phyloP scores from a whole-genome alignment of 2,888 invertebrate genomes.

The Pachymerium ferrugineum region DNA sequence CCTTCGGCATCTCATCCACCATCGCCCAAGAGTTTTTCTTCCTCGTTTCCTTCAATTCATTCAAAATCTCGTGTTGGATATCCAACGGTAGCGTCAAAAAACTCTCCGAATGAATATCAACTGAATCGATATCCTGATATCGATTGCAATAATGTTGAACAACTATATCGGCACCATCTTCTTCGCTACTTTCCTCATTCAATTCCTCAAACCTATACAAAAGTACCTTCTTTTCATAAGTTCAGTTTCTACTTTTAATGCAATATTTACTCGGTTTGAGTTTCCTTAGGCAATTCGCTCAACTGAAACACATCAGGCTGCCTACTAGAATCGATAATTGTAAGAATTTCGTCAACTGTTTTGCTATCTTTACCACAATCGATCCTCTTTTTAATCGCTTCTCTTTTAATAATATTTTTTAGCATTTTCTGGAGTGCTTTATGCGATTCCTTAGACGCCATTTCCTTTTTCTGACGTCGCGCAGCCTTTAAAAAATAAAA shows the following conservation, averaged over 20 bases:
- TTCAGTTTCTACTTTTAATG: neutral
- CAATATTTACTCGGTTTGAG: neutral
- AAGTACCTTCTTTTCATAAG: neutral
- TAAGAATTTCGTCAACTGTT: constrained; percentile 36
- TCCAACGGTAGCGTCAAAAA: constrained; percentile 78
- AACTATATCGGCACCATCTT: constrained; percentile 35
- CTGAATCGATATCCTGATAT: constrained; percentile 49
- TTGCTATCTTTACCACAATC: constrained; percentile 32
- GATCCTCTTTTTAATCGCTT: constrained; percentile 35
- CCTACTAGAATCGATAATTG: constrained; percentile 33
- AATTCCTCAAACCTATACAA: neutral
- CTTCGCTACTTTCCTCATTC: constrained; percentile 31
- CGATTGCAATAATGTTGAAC: constrained; percentile 29
- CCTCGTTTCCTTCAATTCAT: constrained; percentile 82
- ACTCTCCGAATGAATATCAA: constrained; percentile 71
- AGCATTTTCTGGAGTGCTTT: constrained; percentile 67
- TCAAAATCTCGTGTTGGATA: constrained; percentile 85
- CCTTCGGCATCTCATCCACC: constrained; percentile 73
- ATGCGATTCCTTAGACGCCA: constrained; percentile 65
- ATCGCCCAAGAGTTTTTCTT: constrained; percentile 86
- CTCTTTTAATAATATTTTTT: constrained; percentile 59
- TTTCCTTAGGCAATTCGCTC: constrained; percentile 44
- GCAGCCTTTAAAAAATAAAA: neutral
- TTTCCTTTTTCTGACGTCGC: constrained; percentile 55
- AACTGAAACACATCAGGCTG: constrained; percentile 47